A percentile compares a stretch with the other conserved stretches of the same genome.
Conservation (phyloP, 2,888 invertebrate species). For the Clepsis dumicolana region DNA sequence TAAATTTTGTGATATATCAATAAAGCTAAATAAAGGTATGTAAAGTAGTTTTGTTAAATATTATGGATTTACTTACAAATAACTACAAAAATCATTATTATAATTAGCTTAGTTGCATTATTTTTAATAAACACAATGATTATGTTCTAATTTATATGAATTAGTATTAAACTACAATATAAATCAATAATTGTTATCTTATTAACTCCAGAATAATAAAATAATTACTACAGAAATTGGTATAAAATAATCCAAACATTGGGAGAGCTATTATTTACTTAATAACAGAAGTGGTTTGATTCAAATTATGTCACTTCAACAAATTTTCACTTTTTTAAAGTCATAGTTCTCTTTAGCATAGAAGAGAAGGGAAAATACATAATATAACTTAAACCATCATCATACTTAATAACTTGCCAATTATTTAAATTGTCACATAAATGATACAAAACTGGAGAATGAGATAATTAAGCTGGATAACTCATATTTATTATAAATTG, state of each 20-base stretch:
- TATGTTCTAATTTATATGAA: neutral
- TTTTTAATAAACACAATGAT: neutral
- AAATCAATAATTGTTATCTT: neutral
- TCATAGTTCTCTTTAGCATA: no score
- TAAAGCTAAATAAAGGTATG: neutral
- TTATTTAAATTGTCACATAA: no score
- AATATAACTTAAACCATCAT: no score
- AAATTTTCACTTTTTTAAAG: no score
- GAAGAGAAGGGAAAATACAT: neutral
- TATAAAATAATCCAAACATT: no score
- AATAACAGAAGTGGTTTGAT: no score
- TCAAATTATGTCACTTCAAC: no score
- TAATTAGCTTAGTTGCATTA: neutral
- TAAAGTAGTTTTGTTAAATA: neutral
- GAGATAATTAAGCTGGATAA: neutral
- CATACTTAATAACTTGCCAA: no score
- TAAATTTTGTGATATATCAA: slow-evolving; percentile 1
- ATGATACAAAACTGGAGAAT: no score
- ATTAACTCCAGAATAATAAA: neutral
- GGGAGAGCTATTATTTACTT: no score
- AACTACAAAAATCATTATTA: neutral
- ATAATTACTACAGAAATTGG: no score
- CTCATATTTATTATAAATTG: neutral
- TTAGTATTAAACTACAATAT: neutral
- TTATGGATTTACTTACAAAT: neutral